Conservation (phyloP, 2,113 vertebrate genomes). For the Neogobius melanostomus region DNA sequence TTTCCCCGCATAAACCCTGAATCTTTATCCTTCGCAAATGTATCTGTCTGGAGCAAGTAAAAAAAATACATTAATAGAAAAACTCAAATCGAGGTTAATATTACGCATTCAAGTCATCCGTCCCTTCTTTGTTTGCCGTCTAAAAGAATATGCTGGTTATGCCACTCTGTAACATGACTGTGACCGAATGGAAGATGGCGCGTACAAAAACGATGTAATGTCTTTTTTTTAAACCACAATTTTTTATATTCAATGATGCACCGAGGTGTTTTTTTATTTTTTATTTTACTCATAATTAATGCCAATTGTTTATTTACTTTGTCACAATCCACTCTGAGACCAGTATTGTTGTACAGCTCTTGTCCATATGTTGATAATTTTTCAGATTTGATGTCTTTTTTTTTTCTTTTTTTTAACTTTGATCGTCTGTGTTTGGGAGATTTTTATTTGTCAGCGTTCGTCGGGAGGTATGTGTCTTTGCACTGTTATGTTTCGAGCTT, state of each 20-base stretch:
- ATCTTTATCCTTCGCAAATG: too few species aligned
- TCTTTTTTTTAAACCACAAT: slow-evolving; percentile 29
- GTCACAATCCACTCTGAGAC: slow-evolving; percentile 42
- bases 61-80: too few species aligned
- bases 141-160: neutral
- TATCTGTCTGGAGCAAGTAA: too few species aligned
- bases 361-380: slow-evolving; percentile 47
- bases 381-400: slow-evolving; percentile 38
- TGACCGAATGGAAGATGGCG: slow-evolving; percentile 34
- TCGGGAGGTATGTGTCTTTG: slow-evolving; percentile 58
- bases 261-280: slow-evolving; percentile 10
- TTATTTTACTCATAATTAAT: slow-evolving; percentile 55
- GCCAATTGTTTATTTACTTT: slow-evolving; percentile 63
- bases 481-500: slow-evolving; percentile 70
- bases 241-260: slow-evolving; percentile 26
- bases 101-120: neutral
- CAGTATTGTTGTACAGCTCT: slow-evolving; percentile 80
- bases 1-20: too few species aligned
- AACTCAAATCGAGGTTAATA: too few species aligned
- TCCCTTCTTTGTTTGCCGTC: neutral
- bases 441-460: slow-evolving; percentile 13
- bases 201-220: slow-evolving; percentile 23
- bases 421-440: slow-evolving; percentile 32
- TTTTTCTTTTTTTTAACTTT: slow-evolving; percentile 26
- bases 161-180: slow-evolving; percentile 24